Percentiles rank a stretch among this genome's conserved stretches.
These are phyloP conservation scores for Anguilla pacifica DNA, from an alignment of 2,797 vertebrate genomes.

Conservation along the genomic window DNA sequence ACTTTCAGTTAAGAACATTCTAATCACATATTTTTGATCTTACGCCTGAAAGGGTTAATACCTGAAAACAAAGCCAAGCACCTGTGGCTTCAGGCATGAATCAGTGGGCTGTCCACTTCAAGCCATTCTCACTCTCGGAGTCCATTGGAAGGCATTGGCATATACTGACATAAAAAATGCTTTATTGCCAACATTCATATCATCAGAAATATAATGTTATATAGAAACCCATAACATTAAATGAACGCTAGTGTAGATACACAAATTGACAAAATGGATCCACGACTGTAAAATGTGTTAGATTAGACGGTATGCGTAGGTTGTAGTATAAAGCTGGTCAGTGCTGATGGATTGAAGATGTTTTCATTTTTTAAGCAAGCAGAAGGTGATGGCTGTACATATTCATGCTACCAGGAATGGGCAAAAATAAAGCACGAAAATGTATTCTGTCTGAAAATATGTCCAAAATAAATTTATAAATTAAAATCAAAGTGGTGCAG, in stretches of 20 bases:
- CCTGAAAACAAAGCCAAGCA: neutral
- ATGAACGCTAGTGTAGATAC: neutral
- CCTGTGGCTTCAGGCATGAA: neutral
- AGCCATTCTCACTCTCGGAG: neutral
- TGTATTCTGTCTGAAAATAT: neutral
- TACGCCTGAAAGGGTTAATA: neutral
- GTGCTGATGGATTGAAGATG: neutral
- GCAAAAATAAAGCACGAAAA: neutral
- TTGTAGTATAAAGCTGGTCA: neutral
- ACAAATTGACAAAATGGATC: neutral
- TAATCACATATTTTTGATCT: neutral
- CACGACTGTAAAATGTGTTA: too few relatives aligned
- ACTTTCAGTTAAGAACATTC: too few relatives aligned
- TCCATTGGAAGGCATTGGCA: neutral
- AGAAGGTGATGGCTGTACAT: neutral
- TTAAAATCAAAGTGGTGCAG: neutral
- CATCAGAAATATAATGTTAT: neutral
- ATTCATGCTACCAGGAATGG: neutral
- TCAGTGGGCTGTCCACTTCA: neutral
- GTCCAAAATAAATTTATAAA: neutral
- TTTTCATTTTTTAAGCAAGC: neutral
- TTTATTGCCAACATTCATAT: neutral
- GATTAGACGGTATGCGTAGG: too few relatives aligned
- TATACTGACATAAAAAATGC: neutral
- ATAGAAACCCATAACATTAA: neutral